A percentile compares a stretch with the other conserved stretches of the same genome.
Evolutionary conservation across 2,888 invertebrate genomes (phyloP).

Genomic region (Noctua fimbriata): DNA sequence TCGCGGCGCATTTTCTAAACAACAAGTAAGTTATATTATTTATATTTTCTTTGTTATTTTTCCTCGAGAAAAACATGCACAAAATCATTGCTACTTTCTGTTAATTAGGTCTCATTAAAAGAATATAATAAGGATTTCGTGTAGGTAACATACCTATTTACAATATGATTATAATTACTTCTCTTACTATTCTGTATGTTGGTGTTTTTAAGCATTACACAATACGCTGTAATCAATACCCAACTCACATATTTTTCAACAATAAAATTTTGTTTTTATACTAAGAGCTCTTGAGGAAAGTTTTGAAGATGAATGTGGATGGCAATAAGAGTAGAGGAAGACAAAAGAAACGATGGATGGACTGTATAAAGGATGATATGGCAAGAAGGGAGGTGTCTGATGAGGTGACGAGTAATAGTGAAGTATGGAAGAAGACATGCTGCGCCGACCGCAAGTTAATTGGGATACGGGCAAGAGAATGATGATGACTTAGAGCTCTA

Average conservation of each 20-base stretch:
- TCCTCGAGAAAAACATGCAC: not conserved
- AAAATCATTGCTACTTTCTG: not conserved
- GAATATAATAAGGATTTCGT: not conserved
- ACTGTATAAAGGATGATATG: no score
- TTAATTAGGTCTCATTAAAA: not conserved
- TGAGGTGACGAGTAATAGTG: no score
- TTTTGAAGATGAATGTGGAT: no score
- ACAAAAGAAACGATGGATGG: no score
- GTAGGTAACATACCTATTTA: not conserved
- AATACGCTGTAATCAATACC: not conserved
- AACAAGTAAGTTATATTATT: slow-evolving; percentile 60
- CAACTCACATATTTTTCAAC: not conserved
- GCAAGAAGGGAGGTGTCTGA: no score
- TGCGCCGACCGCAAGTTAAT: no score
- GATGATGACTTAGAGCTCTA: not conserved
- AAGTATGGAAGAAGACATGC: no score
- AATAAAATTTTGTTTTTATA: not conserved
- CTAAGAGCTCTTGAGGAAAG: not conserved
- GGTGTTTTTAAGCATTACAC: slow-evolving; percentile 8
- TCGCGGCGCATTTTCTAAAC: slow-evolving; percentile 57
- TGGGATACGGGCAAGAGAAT: no score
- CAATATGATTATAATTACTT: not conserved
- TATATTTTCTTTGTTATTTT: slow-evolving; percentile 3
- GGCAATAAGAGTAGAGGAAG: no score
- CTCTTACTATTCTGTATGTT: not conserved